A percentile compares a stretch with the other conserved stretches of the same genome.
Evolutionary conservation across 2,113 vertebrate species (phyloP).

Genomic region (Larimichthys polyactis): DNA sequence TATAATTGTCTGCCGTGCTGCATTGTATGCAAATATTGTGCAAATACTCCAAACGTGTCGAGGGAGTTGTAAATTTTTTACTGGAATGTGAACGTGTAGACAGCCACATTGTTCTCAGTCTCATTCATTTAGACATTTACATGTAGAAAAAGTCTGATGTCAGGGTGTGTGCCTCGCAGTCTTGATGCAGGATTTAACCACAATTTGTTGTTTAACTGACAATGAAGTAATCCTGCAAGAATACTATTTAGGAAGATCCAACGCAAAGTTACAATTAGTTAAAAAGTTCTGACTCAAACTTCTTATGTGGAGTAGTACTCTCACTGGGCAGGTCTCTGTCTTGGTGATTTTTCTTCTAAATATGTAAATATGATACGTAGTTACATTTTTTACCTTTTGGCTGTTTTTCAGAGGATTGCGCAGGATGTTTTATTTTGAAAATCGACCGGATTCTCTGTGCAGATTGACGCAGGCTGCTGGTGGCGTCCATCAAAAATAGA

Average conservation of each 20-base stretch:
- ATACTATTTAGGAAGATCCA: not conserved
- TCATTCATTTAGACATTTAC: not conserved
- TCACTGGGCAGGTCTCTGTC: too few relatives aligned
- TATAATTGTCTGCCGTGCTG: not conserved
- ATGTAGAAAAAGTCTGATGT: not conserved
- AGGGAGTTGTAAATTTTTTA: not conserved
- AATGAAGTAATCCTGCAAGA: not conserved
- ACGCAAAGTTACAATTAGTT: not conserved
- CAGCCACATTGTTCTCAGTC: not conserved
- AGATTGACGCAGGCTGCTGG: too few relatives aligned
- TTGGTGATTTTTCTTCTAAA: too few relatives aligned
- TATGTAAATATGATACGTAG: too few relatives aligned
- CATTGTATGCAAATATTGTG: slow-evolving; percentile 18
- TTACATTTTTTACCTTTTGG: too few relatives aligned
- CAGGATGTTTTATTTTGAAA: too few relatives aligned
- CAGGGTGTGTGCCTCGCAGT: not conserved
- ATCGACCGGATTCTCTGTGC: too few relatives aligned
- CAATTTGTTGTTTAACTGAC: not conserved
- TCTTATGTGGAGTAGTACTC: not conserved
- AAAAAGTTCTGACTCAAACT: too few relatives aligned
- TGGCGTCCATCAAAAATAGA: too few relatives aligned
- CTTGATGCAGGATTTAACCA: too few relatives aligned
- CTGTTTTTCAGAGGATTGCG: too few relatives aligned
- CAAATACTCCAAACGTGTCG: not conserved
- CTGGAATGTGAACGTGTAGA: not conserved